A percentile compares a stretch with the other conserved stretches of the same genome.
Evolutionary conservation across 2,113 vertebrate species (phyloP).

Genomic region (Caranx ignobilis): DNA sequence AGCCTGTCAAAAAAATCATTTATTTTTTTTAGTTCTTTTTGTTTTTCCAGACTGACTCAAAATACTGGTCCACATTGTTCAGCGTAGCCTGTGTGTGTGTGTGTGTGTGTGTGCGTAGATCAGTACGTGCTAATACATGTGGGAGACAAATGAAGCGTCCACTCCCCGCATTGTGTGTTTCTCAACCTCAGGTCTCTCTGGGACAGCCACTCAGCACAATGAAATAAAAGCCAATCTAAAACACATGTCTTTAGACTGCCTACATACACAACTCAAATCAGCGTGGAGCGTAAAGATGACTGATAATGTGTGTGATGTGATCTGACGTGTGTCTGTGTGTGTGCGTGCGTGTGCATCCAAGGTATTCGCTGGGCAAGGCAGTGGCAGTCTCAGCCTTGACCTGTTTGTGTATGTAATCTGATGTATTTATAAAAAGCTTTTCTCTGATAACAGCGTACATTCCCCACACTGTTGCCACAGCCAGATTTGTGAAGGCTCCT

Average conservation of each 20-base stretch:
- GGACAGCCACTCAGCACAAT: conserved; percentile 66
- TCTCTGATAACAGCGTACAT: conserved; percentile 39
- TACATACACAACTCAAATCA: conserved; percentile 45
- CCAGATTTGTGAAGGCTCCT: conserved; percentile 44
- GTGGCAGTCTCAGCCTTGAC: conserved; percentile 48
- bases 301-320: conserved; percentile 38
- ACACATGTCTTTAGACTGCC: conserved; percentile 62
- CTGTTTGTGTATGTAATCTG: conserved; percentile 56
- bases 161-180: conserved; percentile 41
- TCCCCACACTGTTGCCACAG: conserved; percentile 19
- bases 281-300: conserved; percentile 51
- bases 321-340: not conserved
- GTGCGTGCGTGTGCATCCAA: conserved; percentile 5
- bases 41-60: not conserved
- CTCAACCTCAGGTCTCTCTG: conserved; percentile 66
- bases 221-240: conserved; percentile 70
- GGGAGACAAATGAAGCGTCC: conserved; percentile 67
- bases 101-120: not conserved
- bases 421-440: conserved; percentile 45
- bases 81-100: no score
- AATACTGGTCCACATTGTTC: not conserved
- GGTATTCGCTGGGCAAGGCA: conserved; percentile 56
- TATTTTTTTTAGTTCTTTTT: not conserved
- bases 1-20: not conserved
- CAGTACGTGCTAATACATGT: conserved; percentile 42